A percentile compares a stretch with the other conserved stretches of the same genome.
These are phyloP conservation scores for Gerris lacustris DNA, from an alignment of 2,888 invertebrate species.

Conservation along the genomic window DNA sequence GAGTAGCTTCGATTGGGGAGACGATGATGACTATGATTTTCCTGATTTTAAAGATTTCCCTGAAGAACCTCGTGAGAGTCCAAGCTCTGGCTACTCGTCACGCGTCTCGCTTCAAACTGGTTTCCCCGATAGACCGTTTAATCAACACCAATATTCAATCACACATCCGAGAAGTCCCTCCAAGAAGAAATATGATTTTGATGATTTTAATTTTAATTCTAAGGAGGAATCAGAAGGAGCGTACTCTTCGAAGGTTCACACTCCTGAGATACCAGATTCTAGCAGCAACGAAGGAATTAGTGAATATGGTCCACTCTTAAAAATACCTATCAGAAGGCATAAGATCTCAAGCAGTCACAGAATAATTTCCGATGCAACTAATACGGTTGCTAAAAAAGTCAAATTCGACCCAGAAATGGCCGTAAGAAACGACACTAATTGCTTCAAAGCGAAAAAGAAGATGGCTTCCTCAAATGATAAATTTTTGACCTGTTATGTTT, in stretches of 20 bases:
- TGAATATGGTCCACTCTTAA: background rate
- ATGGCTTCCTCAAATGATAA: constrained; percentile 15
- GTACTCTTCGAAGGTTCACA: background rate
- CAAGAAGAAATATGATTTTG: background rate
- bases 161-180: background rate
- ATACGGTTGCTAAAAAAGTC: background rate
- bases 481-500: constrained; percentile 47
- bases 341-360: background rate
- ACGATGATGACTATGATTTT: constrained; percentile 5
- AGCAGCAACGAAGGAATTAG: background rate
- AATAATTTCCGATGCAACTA: background rate
- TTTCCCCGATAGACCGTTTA: background rate
- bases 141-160: background rate
- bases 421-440: background rate
- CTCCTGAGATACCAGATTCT: background rate
- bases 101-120: constrained; percentile 3
- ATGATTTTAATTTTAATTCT: background rate
- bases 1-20: background rate
- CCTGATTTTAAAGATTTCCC: constrained; percentile 7
- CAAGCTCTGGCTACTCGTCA: background rate
- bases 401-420: background rate
- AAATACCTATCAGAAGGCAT: background rate
- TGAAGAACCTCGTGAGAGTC: background rate
- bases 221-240: background rate
- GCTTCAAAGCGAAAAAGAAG: background rate